A percentile compares a stretch with the other conserved stretches of the same genome.
Conservation (phyloP, 2,797 vertebrate genomes). For the Aeoliscus strigatus region DNA sequence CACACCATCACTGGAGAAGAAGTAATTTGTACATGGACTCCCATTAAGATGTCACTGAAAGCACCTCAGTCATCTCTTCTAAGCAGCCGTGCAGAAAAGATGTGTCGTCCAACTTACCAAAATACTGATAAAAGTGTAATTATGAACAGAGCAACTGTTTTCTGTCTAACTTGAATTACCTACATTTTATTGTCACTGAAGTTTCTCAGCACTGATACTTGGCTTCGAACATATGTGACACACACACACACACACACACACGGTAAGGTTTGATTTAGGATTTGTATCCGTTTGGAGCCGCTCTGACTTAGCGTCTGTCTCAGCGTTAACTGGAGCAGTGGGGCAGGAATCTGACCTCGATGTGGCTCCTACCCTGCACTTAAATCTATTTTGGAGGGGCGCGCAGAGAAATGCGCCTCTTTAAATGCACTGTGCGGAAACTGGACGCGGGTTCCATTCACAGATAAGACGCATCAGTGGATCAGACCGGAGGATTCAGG, state of each 20-base stretch:
- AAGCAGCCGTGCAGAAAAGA: conserved; percentile 17
- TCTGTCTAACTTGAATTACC: too few species aligned
- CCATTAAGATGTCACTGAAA: conserved; percentile 52
- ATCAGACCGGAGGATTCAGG: neutral
- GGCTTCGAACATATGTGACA: too few species aligned
- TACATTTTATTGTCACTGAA: too few species aligned
- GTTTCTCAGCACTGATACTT: too few species aligned
- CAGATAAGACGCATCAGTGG: conserved; percentile 16
- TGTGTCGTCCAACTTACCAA: too few species aligned
- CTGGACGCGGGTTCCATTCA: conserved; percentile 16
- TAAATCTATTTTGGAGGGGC: conserved; percentile 78
- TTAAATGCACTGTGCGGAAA: conserved; percentile 38
- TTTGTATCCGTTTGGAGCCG: conserved; percentile 20
- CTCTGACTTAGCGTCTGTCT: conserved; percentile 37
- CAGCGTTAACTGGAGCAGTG: conserved; percentile 46
- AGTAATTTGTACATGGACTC: conserved; percentile 47
- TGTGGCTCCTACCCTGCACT: conserved; percentile 71
- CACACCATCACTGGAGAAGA: conserved; percentile 50
- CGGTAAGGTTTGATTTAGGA: too few species aligned
- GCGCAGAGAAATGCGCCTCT: conserved; percentile 35
- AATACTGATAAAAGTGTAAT: too few species aligned
- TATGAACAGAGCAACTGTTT: too few species aligned
- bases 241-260: too few species aligned
- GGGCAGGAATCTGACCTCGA: conserved; percentile 61
- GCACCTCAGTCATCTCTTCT: conserved; percentile 35